A percentile compares a stretch with the other conserved stretches of the same genome.
phyloP scores from a whole-genome alignment of 2,113 vertebrate genomes.

The Condylura cristata region DNA sequence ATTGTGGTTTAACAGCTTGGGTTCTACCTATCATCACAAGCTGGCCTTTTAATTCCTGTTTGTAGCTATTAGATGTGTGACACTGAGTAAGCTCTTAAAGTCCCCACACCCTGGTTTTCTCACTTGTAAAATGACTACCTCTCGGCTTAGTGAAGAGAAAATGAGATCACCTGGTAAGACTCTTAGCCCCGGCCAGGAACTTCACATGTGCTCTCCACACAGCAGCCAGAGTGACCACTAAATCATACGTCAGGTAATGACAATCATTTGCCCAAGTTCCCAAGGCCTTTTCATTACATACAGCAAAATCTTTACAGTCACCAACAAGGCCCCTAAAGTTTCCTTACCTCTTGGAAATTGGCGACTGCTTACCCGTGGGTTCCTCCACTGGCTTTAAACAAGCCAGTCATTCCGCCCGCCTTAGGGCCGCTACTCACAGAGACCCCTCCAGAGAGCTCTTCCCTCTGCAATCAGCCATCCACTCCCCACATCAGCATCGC shows the following conservation, averaged over 20 bases:
- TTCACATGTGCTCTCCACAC: not conserved
- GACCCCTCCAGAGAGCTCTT: not conserved
- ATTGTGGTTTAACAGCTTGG: not conserved
- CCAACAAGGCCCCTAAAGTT: not conserved
- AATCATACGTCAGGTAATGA: not conserved
- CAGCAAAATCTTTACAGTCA: not conserved
- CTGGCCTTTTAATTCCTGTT: not conserved
- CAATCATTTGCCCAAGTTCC: not conserved
- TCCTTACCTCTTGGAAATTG: not conserved
- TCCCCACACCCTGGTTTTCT: not conserved
- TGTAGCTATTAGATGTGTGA: not conserved
- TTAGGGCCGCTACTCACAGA: too few species aligned
- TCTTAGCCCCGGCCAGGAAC: not conserved
- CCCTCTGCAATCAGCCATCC: accelerated
- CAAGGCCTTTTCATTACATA: not conserved
- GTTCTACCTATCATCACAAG: not conserved
- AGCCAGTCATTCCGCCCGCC: not conserved
- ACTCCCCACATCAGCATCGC: not conserved
- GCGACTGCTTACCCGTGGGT: not conserved
- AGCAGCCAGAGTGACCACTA: not conserved
- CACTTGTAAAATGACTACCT: not conserved
- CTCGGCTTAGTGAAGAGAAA: not conserved
- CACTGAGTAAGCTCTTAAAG: not conserved
- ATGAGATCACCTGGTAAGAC: not conserved
- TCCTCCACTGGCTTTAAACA: not conserved